Conservation (phyloP, 2,113 vertebrate species). For the Tapirus terrestris region DNA sequence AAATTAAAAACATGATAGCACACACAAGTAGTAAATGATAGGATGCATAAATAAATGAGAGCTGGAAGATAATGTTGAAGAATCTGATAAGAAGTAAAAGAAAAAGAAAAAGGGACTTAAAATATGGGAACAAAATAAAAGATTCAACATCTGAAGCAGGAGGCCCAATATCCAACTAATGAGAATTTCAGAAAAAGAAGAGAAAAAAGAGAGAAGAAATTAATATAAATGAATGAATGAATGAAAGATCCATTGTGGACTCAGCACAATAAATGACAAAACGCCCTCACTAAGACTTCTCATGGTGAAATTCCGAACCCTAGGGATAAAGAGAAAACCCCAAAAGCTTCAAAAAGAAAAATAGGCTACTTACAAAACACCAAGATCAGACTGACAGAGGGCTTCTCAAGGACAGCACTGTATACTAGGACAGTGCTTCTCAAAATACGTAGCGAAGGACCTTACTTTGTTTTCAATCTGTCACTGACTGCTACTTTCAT, state of each 20-base stretch:
- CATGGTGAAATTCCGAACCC: background rate
- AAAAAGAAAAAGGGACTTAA: background rate
- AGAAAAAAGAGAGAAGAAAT: background rate
- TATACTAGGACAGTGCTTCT: background rate
- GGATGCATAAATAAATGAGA: background rate
- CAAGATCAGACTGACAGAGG: background rate
- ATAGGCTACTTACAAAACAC: background rate
- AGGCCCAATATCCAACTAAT: background rate
- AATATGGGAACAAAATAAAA: background rate
- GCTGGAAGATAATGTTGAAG: background rate
- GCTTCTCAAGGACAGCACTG: background rate
- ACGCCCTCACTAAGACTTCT: background rate
- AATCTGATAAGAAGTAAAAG: background rate
- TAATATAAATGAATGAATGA: background rate
- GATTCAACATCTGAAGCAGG: background rate
- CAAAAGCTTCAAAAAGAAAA: background rate
- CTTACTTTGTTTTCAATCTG: background rate
- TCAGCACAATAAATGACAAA: background rate
- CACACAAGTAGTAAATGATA: background rate
- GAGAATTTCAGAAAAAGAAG: background rate
- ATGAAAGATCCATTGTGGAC: background rate
- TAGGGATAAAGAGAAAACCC: background rate
- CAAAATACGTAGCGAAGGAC: background rate
- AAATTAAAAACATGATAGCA: background rate
- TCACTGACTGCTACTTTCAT: background rate